Percentiles rank a stretch among this genome's conserved stretches.
Conservation (phyloP, 92 coral and sea anemone species). For the Paramuricea clavata region DNA sequence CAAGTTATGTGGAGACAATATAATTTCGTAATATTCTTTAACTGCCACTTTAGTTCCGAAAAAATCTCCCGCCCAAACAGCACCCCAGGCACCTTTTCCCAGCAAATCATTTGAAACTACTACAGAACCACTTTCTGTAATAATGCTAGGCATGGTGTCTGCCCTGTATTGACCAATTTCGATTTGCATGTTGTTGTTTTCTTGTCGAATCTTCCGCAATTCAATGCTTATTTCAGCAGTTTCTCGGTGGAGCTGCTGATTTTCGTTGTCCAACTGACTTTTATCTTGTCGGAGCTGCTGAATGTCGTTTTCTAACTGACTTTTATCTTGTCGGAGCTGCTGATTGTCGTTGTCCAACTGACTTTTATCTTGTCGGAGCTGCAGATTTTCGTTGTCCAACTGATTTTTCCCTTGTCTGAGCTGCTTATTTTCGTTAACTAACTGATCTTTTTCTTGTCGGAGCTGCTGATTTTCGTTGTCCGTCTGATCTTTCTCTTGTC, state of each 20-base stretch:
- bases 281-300: neutral
- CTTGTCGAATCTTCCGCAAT: neutral
- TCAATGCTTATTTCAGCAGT: slow-evolving; percentile 10
- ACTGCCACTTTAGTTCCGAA: neutral
- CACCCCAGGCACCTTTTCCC: slow-evolving; percentile 6
- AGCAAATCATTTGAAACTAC: neutral
- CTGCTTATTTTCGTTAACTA: neutral
- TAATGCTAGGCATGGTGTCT: neutral
- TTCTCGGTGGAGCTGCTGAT: neutral
- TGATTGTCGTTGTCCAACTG: neutral
- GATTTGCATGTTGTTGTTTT: neutral
- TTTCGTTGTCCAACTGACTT: neutral
- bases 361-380: neutral
- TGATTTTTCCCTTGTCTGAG: neutral
- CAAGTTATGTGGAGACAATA: neutral
- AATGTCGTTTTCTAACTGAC: neutral
- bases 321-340: neutral
- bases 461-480: too few relatives aligned
- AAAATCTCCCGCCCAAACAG: neutral
- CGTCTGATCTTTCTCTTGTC: too few relatives aligned
- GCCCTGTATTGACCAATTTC: neutral
- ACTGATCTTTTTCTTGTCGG: too few relatives aligned
- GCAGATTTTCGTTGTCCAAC: neutral
- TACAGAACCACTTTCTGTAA: neutral
- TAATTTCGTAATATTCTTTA: neutral